Conservation (phyloP, 2,113 vertebrate genomes). For the Procapra przewalskii region DNA sequence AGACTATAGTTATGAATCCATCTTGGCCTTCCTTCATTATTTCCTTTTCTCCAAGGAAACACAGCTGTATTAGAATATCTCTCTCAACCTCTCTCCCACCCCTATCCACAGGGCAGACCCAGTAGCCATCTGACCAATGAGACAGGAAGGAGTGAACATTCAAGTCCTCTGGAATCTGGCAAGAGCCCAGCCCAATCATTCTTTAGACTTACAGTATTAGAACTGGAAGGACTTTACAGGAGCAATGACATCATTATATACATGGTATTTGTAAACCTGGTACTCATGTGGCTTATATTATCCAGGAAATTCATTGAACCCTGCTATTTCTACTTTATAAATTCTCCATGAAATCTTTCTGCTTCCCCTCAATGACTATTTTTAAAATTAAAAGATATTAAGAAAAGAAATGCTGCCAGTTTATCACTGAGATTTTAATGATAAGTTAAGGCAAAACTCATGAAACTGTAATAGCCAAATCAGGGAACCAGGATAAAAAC, state of each 20-base stretch:
- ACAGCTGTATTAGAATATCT: neutral
- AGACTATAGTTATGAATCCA: neutral
- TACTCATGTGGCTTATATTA: neutral
- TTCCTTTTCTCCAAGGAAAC: neutral
- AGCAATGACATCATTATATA: neutral
- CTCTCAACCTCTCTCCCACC: neutral
- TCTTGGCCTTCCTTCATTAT: neutral
- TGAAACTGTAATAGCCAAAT: conserved; percentile 1
- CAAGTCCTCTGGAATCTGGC: neutral
- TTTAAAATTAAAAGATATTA: conserved; percentile 27
- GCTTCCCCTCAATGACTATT: neutral
- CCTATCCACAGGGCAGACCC: neutral
- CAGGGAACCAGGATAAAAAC: conserved; percentile 17
- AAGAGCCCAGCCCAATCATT: neutral
- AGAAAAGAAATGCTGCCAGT: neutral
- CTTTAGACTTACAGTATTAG: neutral
- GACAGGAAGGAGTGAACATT: neutral
- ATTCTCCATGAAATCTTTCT: neutral
- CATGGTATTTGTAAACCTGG: neutral
- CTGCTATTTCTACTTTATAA: neutral
- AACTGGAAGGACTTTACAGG: neutral
- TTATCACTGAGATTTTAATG: conserved; percentile 34
- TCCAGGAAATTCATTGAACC: neutral
- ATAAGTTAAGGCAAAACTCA: conserved; percentile 27
- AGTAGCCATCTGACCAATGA: neutral